Evolutionary conservation across 2,888 invertebrate species (phyloP).

Genomic region (Dynastes tityus): DNA sequence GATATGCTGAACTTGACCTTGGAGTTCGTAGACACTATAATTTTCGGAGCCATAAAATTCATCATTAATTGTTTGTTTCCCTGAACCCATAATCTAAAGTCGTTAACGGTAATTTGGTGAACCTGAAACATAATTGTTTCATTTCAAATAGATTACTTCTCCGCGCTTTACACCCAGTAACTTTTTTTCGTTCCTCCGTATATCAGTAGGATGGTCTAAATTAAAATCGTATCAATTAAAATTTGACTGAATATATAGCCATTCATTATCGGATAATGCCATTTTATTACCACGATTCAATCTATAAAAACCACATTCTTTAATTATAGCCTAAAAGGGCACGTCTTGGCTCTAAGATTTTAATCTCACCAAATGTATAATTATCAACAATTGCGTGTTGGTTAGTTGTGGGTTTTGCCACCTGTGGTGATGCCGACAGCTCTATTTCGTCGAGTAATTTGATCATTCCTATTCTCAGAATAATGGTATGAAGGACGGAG

Average conservation of each 20-base stretch:
- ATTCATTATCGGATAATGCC: slow-evolving; percentile 43
- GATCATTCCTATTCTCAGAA: slow-evolving; percentile 43
- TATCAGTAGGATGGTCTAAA: slow-evolving; percentile 1
- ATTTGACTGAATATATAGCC: slow-evolving; percentile 22
- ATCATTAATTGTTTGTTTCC: slow-evolving; percentile 48
- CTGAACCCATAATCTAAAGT: slow-evolving; percentile 47
- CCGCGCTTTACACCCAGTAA: not conserved
- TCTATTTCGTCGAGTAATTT: slow-evolving; percentile 58
- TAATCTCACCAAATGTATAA: slow-evolving; percentile 40
- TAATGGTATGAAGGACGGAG: slow-evolving; percentile 27
- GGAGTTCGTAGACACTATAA: slow-evolving; percentile 46
- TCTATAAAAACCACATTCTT: slow-evolving; percentile 27
- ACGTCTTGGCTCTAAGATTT: slow-evolving; percentile 27
- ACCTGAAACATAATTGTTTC: slow-evolving; percentile 30
- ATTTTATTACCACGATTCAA: slow-evolving; percentile 31
- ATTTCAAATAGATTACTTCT: slow-evolving; percentile 15
- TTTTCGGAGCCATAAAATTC: slow-evolving; percentile 43
- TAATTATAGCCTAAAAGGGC: slow-evolving; percentile 36
- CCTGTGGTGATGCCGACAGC: slow-evolving; percentile 59
- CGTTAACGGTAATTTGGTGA: slow-evolving; percentile 47
- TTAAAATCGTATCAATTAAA: slow-evolving; percentile 44
- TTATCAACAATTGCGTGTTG: slow-evolving; percentile 58
- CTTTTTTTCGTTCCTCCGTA: not conserved
- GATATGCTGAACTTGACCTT: slow-evolving; percentile 20
- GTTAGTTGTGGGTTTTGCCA: slow-evolving; percentile 57